Percentiles rank a stretch among this genome's conserved stretches.
These are phyloP conservation scores for Oncorhynchus gorbuscha DNA, from an alignment of 2,113 vertebrate species.

Conservation along the genomic window DNA sequence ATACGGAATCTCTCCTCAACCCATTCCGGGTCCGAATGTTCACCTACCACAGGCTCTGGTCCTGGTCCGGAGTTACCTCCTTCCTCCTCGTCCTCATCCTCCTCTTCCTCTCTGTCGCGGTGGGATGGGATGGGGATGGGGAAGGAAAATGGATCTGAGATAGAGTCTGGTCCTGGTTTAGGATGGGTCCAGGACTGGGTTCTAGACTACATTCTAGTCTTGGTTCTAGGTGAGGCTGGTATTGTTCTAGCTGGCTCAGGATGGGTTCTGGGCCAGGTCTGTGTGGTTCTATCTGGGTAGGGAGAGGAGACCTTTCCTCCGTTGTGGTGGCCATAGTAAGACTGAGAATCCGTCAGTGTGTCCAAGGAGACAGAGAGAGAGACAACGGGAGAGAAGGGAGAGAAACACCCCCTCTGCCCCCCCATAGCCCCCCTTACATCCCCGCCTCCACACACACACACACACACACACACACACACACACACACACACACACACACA, in stretches of 20 bases:
- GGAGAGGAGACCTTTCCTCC: constrained; percentile 56
- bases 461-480: background rate
- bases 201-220: constrained; percentile 24
- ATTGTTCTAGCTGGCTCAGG: constrained; percentile 35
- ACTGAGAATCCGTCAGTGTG: constrained; percentile 66
- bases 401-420: constrained; percentile 50
- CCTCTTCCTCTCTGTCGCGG: constrained; percentile 49
- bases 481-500: background rate
- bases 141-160: background rate
- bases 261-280: constrained; percentile 21
- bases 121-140: background rate
- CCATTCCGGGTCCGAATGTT: constrained; percentile 67
- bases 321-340: constrained; percentile 66
- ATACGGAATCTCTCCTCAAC: constrained; percentile 80
- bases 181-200: constrained; percentile 37
- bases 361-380: constrained; percentile 56
- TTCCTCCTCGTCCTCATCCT: constrained; percentile 56
- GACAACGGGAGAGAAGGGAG: constrained; percentile 28
- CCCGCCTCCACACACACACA: constrained; percentile 3
- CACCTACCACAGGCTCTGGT: constrained; percentile 33
- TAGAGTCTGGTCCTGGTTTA: constrained; percentile 46
- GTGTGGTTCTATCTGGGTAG: constrained; percentile 39
- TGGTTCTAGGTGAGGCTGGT: constrained; percentile 53
- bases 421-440: background rate
- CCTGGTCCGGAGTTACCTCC: constrained; percentile 22